A percentile compares a stretch with the other conserved stretches of the same genome.
Evolutionary conservation across 2,888 invertebrate species (phyloP).

Genomic region (Hemicrepidius hirtus): DNA sequence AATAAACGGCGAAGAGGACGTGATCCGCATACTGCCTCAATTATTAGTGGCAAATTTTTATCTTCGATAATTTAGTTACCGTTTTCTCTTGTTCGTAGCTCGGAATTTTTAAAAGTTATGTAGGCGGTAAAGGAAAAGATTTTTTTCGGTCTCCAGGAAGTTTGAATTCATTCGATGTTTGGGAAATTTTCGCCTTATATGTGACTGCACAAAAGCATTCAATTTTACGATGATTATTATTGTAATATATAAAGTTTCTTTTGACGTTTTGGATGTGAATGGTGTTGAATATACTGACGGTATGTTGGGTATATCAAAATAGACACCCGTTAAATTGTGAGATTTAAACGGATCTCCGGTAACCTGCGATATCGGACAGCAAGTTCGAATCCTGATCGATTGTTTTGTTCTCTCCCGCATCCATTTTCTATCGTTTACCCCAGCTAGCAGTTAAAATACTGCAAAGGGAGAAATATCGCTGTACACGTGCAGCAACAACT

Average conservation of each 20-base stretch:
- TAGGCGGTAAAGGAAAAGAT: no score
- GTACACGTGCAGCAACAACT: conserved; percentile 31
- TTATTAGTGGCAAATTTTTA: conserved; percentile 16
- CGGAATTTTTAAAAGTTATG: no score
- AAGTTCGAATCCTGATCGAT: background rate
- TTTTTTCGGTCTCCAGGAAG: no score
- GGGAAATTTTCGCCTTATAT: no score
- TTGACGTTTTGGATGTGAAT: no score
- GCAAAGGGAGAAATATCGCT: conserved; percentile 13
- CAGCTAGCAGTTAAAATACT: background rate
- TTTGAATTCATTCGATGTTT: no score
- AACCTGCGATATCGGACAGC: conserved; percentile 15
- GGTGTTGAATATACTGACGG: no score
- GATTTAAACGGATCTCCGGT: background rate
- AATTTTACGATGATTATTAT: no score
- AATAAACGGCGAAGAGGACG: conserved; percentile 41
- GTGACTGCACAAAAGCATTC: no score
- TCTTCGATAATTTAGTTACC: conserved; percentile 4
- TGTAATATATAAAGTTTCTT: no score
- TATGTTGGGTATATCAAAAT: no score
- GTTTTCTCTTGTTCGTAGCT: background rate
- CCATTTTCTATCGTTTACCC: background rate
- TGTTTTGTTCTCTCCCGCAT: background rate
- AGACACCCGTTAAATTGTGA: no score
- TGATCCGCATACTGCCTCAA: conserved; percentile 24